Evolutionary conservation across 2,113 vertebrate species (phyloP).

Genomic region (Boleophthalmus pectinirostris): DNA sequence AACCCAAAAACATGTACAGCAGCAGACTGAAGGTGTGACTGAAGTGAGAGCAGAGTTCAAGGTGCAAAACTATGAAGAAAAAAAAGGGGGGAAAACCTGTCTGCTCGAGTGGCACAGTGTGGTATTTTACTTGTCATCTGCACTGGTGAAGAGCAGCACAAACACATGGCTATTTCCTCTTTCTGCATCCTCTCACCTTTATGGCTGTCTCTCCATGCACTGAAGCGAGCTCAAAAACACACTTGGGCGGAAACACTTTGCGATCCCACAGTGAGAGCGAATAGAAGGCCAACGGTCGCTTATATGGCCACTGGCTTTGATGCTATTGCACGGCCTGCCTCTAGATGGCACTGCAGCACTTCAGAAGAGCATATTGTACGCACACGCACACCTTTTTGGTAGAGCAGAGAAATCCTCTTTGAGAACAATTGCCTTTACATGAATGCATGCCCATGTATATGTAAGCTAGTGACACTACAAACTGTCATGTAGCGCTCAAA

Average conservation of each 20-base stretch:
- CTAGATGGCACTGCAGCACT: constrained; percentile 76
- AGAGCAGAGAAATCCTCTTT: neutral
- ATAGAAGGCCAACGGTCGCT: constrained; percentile 45
- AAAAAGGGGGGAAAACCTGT: constrained; percentile 56
- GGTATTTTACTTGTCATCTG: constrained; percentile 58
- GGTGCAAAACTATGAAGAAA: constrained; percentile 1
- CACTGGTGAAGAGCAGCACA: constrained; percentile 48
- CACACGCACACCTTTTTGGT: neutral
- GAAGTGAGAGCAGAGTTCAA: neutral
- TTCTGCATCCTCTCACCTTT: constrained; percentile 53
- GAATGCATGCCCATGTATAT: constrained; percentile 32
- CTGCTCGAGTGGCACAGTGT: constrained; percentile 41
- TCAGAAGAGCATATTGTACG: constrained; percentile 28
- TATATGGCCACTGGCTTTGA: constrained; percentile 39
- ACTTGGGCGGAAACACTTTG: constrained; percentile 37
- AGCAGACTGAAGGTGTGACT: neutral
- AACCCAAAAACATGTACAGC: neutral
- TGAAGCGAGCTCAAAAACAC: constrained; percentile 17
- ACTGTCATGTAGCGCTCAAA: constrained; percentile 16
- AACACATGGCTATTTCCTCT: constrained; percentile 49
- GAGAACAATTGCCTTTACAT: constrained; percentile 8
- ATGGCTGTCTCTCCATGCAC: constrained; percentile 27
- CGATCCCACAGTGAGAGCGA: constrained; percentile 60
- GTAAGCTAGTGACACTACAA: neutral
- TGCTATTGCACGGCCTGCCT: constrained; percentile 24